These are phyloP conservation scores for Pachycephala philippinensis DNA, from an alignment of 2,113 vertebrate species.

Conservation along the genomic window DNA sequence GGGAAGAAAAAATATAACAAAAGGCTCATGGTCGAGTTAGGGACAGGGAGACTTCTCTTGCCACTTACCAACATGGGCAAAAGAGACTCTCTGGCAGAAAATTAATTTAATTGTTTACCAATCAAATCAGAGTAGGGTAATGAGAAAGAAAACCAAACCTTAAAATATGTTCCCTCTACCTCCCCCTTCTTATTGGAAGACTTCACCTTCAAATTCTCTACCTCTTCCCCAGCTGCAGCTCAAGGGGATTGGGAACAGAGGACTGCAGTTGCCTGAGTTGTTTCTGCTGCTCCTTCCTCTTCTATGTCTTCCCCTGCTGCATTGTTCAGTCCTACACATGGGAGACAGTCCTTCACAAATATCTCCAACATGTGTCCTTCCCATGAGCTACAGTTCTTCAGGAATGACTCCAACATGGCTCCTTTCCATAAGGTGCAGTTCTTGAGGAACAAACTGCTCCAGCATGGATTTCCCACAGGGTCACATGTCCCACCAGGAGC, in stretches of 20 bases:
- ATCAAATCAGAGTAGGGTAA: not conserved
- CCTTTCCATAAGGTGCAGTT: not conserved
- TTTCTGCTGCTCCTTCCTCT: not conserved
- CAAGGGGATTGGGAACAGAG: not conserved
- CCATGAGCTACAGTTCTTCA: not conserved
- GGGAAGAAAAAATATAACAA: not conserved
- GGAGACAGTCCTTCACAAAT: not conserved
- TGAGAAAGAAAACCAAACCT: not conserved
- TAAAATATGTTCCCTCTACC: not conserved
- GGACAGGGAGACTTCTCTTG: not conserved
- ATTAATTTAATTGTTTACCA: not conserved
- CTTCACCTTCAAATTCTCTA: not conserved
- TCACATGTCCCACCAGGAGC: not conserved
- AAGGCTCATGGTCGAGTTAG: rapidly evolving
- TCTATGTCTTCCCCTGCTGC: not conserved
- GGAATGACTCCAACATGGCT: not conserved
- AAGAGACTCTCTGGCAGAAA: not conserved
- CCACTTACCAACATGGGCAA: not conserved
- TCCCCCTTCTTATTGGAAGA: not conserved
- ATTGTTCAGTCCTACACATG: not conserved
- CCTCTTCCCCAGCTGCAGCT: rapidly evolving
- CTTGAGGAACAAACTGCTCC: not conserved
- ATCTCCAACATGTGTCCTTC: rapidly evolving
- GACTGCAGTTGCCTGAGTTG: not conserved
- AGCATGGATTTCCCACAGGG: not conserved